A percentile compares a stretch with the other conserved stretches of the same genome.
These are phyloP conservation scores for Centruroides sculpturatus DNA, from an alignment of 1,140 invertebrate genomes.

Conservation along the genomic window DNA sequence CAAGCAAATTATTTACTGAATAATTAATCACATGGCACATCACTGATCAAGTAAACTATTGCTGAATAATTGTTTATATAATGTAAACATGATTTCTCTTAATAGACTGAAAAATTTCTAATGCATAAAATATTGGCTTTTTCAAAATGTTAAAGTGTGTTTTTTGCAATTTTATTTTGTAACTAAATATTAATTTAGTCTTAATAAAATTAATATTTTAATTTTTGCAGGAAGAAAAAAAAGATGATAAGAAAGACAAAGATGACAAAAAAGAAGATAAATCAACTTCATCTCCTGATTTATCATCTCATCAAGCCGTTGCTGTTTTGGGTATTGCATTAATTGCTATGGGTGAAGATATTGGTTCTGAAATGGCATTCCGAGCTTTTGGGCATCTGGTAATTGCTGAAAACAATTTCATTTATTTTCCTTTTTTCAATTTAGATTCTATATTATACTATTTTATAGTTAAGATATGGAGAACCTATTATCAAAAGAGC, in stretches of 20 bases:
- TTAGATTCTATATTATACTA: neutral
- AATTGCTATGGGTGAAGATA: slow-evolving; percentile 99
- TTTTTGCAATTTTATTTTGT: neutral
- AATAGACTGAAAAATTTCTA: too few species aligned
- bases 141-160: too few species aligned
- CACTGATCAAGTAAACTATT: too few species aligned
- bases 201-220: neutral
- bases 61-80: too few species aligned
- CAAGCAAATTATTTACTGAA: too few species aligned
- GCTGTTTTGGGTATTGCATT: slow-evolving; percentile 93
- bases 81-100: too few species aligned
- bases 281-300: slow-evolving; percentile 43
- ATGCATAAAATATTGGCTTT: too few species aligned
- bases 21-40: too few species aligned
- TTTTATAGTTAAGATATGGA: slow-evolving; percentile 67
- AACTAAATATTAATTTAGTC: neutral
- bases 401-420: slow-evolving; percentile 16
- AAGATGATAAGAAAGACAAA: slow-evolving; percentile 36
- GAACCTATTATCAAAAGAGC: slow-evolving; percentile 91
- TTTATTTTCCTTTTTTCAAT: neutral
- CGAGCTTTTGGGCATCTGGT: slow-evolving; percentile 90
- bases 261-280: slow-evolving; percentile 38
- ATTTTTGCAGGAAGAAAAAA: slow-evolving; percentile 22
- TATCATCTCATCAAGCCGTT: slow-evolving; percentile 88
- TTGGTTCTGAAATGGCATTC: slow-evolving; percentile 97